These are phyloP conservation scores for Cromileptes altivelis DNA, from an alignment of 2,113 vertebrate species.

Conservation along the genomic window DNA sequence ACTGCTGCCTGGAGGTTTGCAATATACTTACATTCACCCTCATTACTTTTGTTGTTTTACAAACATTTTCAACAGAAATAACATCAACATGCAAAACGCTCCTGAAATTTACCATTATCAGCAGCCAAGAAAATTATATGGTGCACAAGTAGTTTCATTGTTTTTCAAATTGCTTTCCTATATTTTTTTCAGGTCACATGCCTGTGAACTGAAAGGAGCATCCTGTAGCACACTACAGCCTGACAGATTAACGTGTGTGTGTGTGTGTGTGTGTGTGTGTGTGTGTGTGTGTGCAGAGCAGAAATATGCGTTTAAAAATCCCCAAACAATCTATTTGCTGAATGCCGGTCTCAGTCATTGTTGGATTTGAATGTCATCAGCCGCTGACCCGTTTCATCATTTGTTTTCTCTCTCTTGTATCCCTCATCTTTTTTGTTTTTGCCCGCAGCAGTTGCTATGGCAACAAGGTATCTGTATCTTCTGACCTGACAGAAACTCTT, in stretches of 20 bases:
- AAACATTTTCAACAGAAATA: neutral
- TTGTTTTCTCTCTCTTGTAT: slow-evolving; percentile 10
- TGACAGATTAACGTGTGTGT: slow-evolving; percentile 11
- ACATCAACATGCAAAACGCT: neutral
- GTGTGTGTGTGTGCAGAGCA: neutral
- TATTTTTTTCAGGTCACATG: slow-evolving; percentile 1
- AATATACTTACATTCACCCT: neutral
- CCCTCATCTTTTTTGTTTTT: slow-evolving; percentile 30
- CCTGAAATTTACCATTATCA: neutral
- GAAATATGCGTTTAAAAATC: slow-evolving; percentile 17
- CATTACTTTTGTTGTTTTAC: no score
- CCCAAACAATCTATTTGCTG: neutral
- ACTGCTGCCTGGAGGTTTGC: neutral
- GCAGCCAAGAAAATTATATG: neutral
- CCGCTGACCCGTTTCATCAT: slow-evolving; percentile 43
- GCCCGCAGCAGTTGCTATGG: slow-evolving; percentile 55
- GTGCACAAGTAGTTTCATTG: slow-evolving; percentile 6
- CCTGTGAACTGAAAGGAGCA: neutral
- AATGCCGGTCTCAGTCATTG: neutral
- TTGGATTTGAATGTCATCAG: slow-evolving; percentile 44
- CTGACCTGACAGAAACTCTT: slow-evolving; percentile 41
- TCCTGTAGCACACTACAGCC: neutral
- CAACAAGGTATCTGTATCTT: slow-evolving; percentile 46
- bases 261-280: neutral
- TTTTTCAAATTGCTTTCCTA: neutral